Evolutionary conservation across 2,113 vertebrate species (phyloP), one percentile per base, ranked within the genome.

Genomic region (Heliornis fulica): DNA sequence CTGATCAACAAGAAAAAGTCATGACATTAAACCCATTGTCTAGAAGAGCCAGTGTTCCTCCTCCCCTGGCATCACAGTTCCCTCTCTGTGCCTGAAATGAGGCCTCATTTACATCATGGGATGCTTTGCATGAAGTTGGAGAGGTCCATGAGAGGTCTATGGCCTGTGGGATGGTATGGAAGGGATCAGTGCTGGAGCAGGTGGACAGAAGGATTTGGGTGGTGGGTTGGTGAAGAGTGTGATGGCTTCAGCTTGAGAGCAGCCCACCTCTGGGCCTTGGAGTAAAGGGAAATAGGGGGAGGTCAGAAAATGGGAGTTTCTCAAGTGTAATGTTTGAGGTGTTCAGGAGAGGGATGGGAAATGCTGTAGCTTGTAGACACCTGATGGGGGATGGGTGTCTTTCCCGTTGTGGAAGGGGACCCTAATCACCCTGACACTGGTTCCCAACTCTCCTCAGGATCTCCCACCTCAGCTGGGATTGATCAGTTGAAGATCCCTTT

Each of bases 41-140:
- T 29, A 9, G 17, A 82, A 26, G 13, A 36, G 25, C 17, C 14
- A 5, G 4, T 5, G 11, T 26, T 65, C 54, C 63, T 29, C 53
- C 63, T 64, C 6, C 7, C 6, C 40, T 40, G 40, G 71, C 43
- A 43, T 10, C 26, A 32, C 0, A 46, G 1, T 32, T 79, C 11
- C 51, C 51, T 4, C 32, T 69, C 70, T 2, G 0, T 43, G 63
- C n/a, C n/a, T n/a, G 61, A 21, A 3, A 16, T 0, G 6, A 34
- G 48, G 28, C 28, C 23, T 65, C 26, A 2, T 53, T 91, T 18
- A 36, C 41, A 21, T n/a, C 46, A 1, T 1, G 31, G 36, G 9
- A 26, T 74, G 64, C 36, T 91, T 43, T 16, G 18, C 4, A 21
- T 43, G 14, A 31, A 26, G 8, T 2, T 61, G 51, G 57, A 75